phyloP scores from a whole-genome alignment of 2,113 vertebrate species.

The Drymodes brunneopygia region DNA sequence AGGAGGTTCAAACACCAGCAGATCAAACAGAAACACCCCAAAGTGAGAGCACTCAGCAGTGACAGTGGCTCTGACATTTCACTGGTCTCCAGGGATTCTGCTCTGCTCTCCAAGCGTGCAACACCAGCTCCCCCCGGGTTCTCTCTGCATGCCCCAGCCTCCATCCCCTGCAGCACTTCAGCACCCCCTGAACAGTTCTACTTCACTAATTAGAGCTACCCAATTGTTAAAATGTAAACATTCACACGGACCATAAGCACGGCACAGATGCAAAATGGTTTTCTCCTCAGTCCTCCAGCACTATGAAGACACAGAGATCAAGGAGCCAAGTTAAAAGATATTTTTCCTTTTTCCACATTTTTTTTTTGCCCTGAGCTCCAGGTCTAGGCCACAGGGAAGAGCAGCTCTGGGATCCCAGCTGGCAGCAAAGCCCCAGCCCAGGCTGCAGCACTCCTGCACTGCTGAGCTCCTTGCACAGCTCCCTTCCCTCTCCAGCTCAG shows the following conservation, averaged over 20 bases:
- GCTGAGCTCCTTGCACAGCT: background rate
- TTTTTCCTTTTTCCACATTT: background rate
- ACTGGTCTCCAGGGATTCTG: background rate
- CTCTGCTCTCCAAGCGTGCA: background rate
- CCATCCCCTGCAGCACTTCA: background rate
- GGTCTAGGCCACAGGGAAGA: rapidly evolving
- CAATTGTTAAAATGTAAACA: background rate
- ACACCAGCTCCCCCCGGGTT: background rate
- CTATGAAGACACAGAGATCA: background rate
- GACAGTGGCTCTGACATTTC: background rate
- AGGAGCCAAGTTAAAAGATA: background rate
- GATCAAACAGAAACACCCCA: background rate
- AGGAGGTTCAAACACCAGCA: background rate
- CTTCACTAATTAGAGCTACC: background rate
- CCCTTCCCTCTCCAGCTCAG: background rate
- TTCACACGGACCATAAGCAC: background rate
- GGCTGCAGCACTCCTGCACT: background rate
- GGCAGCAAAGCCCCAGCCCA: background rate
- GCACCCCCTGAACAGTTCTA: background rate
- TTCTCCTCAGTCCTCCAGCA: background rate
- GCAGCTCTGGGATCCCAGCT: background rate
- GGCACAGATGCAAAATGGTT: background rate
- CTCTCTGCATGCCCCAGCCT: background rate
- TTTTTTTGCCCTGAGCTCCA: background rate
- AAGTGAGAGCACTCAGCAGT: background rate